Evolutionary conservation across 2,888 invertebrate species (phyloP), one percentile per base, ranked within the genome.

Genomic region (Orchesella flavescens): DNA sequence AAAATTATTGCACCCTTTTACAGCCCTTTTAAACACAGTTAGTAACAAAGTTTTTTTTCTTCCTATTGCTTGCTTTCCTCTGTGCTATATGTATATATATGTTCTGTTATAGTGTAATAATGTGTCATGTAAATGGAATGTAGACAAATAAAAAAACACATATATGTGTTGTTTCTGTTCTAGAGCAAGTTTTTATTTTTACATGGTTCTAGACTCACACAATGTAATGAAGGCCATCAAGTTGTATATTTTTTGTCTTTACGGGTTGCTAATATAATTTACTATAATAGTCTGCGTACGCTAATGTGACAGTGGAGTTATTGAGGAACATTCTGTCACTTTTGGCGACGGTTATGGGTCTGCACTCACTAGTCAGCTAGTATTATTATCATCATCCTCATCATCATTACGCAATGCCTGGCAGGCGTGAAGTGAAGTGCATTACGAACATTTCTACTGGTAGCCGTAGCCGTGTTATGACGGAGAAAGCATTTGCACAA

Each of bases 1-100:
- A 86, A 87, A 87, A 87, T 85, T 85, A 86, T 86, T 82, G 85
- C 83, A 83, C 66, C 79, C 79, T 73, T 80, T 81, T 79, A 65
- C 73, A 46, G 49, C 61, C 59, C 82, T 49, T 68, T 61, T 78
- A 61, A 83, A 75, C 72, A 75, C 66, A 74, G 17, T 10, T 61
- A 59, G 77, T 57, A 53, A 13, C 53, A 53, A 13, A n/a, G 15
- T 53, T n/a, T 53, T n/a, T 53, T n/a, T 53, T n/a, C 3, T 3
- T 57, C 5, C 7, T 57, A 17, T 5, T 57, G 57, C 19, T 17
- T n/a, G n/a, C n/a, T 53, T n/a, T 3, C n/a, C 53, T 46, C 46
- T 46, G 9, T 46, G 46, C 13, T 13, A 13, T 10, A 13, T 46
- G 46, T 46, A 13, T 46, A 13, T 46, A 13, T 46, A 13, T 46